These are phyloP conservation scores for Xiphophorus birchmanni DNA, from an alignment of 2,797 vertebrate species.

Conservation along the genomic window DNA sequence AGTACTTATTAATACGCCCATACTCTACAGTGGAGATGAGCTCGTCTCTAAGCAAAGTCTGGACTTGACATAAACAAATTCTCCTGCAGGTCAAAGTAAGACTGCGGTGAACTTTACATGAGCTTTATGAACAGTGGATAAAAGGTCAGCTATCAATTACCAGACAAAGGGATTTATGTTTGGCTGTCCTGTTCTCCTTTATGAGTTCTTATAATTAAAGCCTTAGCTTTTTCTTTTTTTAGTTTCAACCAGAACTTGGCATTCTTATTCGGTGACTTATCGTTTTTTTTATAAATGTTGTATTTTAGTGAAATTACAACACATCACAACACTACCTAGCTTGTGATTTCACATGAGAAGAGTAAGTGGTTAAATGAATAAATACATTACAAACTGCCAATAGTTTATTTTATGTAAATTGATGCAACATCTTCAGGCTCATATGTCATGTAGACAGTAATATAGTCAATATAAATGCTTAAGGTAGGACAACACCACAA, in stretches of 20 bases:
- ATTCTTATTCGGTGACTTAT: neutral
- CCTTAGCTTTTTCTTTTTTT: neutral
- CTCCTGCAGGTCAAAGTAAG: neutral
- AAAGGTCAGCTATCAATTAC: constrained; percentile 8
- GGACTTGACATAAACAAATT: neutral
- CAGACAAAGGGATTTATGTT: neutral
- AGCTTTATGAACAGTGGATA: constrained; percentile 1
- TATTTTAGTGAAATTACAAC: neutral
- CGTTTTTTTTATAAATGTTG: neutral
- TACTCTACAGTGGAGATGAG: neutral
- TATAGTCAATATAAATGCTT: neutral
- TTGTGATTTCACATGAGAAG: neutral
- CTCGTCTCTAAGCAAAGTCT: neutral
- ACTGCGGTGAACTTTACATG: constrained; percentile 7
- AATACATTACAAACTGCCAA: neutral
- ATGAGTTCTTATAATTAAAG: constrained; percentile 1
- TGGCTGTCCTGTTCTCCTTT: neutral
- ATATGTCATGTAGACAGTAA: neutral
- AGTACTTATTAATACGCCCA: neutral
- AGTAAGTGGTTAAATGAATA: neutral
- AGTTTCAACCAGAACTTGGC: neutral
- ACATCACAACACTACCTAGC: neutral
- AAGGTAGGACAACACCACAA: neutral
- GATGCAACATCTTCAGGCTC: neutral
- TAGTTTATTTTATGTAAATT: neutral